Evolutionary conservation across 2,113 vertebrate species (phyloP).

Genomic region (Percina caprodes): DNA sequence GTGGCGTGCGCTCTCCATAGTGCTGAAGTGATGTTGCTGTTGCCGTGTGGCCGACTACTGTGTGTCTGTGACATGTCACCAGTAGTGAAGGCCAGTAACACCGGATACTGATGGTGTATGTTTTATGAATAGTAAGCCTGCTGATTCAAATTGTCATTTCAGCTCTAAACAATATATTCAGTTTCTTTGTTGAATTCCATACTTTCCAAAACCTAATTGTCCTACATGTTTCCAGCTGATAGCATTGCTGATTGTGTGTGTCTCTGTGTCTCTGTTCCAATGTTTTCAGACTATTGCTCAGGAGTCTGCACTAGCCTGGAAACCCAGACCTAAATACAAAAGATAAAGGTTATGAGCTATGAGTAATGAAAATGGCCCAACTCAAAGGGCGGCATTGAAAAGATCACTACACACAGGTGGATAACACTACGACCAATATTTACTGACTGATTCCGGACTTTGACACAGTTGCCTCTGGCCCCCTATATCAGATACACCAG

Average conservation of each 20-base stretch:
- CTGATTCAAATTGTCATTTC: not conserved
- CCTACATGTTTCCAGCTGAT: not conserved
- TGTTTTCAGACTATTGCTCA: not conserved
- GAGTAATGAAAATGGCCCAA: too few species aligned
- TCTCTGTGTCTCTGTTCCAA: not conserved
- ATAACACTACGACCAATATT: too few species aligned
- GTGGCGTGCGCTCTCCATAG: not conserved
- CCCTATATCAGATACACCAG: too few species aligned
- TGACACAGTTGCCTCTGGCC: too few species aligned
- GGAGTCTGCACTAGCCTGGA: not conserved
- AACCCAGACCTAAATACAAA: too few species aligned
- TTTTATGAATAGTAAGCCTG: not conserved
- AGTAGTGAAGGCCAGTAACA: not conserved
- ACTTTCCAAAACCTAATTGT: not conserved
- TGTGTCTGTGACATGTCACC: slow-evolving; percentile 2
- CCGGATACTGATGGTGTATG: not conserved
- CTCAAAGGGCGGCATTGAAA: too few species aligned
- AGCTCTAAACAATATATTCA: not conserved
- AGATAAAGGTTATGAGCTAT: too few species aligned
- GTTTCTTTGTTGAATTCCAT: not conserved
- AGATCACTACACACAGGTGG: too few species aligned
- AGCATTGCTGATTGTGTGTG: not conserved
- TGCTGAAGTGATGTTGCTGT: not conserved
- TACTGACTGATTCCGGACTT: too few species aligned
- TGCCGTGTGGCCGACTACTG: not conserved